Percentiles rank a stretch among this genome's conserved stretches.
Evolutionary conservation across 2,888 invertebrate genomes (phyloP).

Genomic region (Mythimna lalbum): DNA sequence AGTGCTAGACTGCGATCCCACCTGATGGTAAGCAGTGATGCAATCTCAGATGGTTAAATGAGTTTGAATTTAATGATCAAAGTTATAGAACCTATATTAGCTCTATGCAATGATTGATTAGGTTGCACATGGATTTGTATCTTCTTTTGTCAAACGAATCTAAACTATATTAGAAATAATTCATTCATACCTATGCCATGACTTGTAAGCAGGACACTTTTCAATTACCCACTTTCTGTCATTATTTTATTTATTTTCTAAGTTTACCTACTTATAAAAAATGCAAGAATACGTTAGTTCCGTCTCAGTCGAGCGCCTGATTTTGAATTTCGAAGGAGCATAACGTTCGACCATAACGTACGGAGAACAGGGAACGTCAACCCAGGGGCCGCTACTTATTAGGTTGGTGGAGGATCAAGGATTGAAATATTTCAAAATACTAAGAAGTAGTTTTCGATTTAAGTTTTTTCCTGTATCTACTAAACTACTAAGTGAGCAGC

Average conservation of each 20-base stretch:
- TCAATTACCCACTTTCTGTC: neutral
- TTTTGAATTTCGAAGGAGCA: slow-evolving; percentile 78
- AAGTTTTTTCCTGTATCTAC: too few species aligned
- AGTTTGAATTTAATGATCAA: too few species aligned
- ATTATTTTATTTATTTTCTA: neutral
- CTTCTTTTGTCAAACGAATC: neutral
- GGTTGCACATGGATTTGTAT: neutral
- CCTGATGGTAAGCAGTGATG: too few species aligned
- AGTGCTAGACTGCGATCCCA: too few species aligned
- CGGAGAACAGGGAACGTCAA: slow-evolving; percentile 63
- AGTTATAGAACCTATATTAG: neutral
- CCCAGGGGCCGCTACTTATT: slow-evolving; percentile 50
- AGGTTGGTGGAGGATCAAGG: neutral
- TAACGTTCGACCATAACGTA: slow-evolving; percentile 75
- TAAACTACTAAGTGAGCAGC: too few species aligned
- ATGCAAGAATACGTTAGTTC: slow-evolving; percentile 71
- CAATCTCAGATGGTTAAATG: too few species aligned
- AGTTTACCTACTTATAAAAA: neutral
- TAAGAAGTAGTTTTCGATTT: too few species aligned
- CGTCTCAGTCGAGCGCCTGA: slow-evolving; percentile 72
- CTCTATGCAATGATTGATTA: neutral
- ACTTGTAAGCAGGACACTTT: neutral
- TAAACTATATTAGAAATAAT: neutral
- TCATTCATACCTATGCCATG: neutral
- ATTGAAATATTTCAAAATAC: neutral